phyloP scores from a whole-genome alignment of 2,888 invertebrate genomes.

The Nesidiocoris tenuis region DNA sequence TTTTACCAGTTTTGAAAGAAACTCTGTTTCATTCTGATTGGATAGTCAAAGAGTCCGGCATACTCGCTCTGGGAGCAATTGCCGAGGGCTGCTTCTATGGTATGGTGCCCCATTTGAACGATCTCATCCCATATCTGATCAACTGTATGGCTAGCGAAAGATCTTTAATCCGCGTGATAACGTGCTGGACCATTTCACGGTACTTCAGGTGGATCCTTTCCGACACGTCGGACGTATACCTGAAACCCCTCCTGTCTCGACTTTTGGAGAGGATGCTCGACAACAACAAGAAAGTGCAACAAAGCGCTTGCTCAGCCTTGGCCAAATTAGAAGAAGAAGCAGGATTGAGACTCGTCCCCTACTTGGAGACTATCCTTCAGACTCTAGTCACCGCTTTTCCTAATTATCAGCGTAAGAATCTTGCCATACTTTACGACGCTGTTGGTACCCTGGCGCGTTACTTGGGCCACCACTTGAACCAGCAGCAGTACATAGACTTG shows the following conservation, averaged over 20 bases:
- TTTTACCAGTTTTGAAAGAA: slow-evolving; percentile 94
- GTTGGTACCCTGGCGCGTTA: slow-evolving; percentile 98
- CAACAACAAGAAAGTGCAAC: slow-evolving; percentile 96
- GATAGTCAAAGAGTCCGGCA: slow-evolving; percentile 91
- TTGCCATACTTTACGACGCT: slow-evolving; percentile 96
- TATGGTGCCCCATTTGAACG: slow-evolving; percentile 93
- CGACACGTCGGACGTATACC: slow-evolving; percentile 88
- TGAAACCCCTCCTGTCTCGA: slow-evolving; percentile 93
- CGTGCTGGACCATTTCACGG: slow-evolving; percentile 97
- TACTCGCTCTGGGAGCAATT: slow-evolving; percentile 70
- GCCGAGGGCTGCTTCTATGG: slow-evolving; percentile 90
- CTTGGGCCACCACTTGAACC: slow-evolving; percentile 94
- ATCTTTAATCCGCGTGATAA: slow-evolving; percentile 77
- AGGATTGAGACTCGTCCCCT: slow-evolving; percentile 95
- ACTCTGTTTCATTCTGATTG: slow-evolving; percentile 93
- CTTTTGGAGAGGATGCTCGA: slow-evolving; percentile 90
- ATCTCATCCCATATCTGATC: slow-evolving; percentile 94
- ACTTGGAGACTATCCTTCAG: slow-evolving; percentile 90
- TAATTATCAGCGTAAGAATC: slow-evolving; percentile 92
- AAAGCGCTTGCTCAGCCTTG: slow-evolving; percentile 98
- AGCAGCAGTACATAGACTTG: slow-evolving; percentile 91
- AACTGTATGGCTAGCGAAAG: slow-evolving; percentile 82
- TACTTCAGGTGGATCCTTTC: slow-evolving; percentile 98
- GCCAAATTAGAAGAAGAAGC: slow-evolving; percentile 99
- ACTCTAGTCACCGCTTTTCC: slow-evolving; percentile 96